These are phyloP conservation scores for Reticulitermes lucifugus DNA, from an alignment of 2,888 invertebrate species.

Conservation along the genomic window DNA sequence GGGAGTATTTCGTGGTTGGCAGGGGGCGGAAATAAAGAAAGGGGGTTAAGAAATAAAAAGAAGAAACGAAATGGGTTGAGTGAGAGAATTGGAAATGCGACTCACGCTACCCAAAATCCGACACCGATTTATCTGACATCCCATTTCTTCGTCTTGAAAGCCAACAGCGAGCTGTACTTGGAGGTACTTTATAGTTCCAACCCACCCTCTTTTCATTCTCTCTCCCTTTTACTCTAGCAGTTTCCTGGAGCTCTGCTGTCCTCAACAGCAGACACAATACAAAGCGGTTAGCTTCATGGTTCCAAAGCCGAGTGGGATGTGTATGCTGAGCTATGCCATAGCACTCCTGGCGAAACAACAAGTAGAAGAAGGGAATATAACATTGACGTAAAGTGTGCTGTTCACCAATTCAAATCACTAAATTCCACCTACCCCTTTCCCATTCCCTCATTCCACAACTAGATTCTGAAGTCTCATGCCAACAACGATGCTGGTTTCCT, in stretches of 20 bases:
- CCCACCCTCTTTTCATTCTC: background rate
- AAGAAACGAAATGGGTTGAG: conserved; percentile 32
- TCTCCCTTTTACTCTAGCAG: background rate
- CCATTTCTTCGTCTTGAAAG: conserved; percentile 44
- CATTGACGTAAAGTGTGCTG: conserved; percentile 35
- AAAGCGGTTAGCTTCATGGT: conserved; percentile 23
- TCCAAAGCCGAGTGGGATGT: background rate
- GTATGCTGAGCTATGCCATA: background rate
- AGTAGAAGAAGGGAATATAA: conserved; percentile 33
- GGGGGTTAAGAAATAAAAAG: conserved; percentile 19
- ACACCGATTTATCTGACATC: conserved; percentile 46
- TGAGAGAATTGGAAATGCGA: conserved; percentile 42
- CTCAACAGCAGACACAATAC: conserved; percentile 29
- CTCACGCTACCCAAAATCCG: conserved; percentile 36
- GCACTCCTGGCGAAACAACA: conserved; percentile 25
- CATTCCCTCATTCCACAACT: background rate
- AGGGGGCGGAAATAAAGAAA: conserved; percentile 19
- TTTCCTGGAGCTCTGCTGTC: background rate
- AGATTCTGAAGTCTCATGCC: conserved; percentile 10
- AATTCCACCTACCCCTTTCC: conserved; percentile 13
- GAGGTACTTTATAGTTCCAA: conserved; percentile 29
- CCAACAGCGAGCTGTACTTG: conserved; percentile 31
- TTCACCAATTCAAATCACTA: conserved; percentile 42
- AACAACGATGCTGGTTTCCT: background rate
- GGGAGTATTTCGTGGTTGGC: conserved; percentile 25